These are phyloP conservation scores for Oreortyx pictus DNA, from an alignment of 2,797 vertebrate species.

Conservation along the genomic window DNA sequence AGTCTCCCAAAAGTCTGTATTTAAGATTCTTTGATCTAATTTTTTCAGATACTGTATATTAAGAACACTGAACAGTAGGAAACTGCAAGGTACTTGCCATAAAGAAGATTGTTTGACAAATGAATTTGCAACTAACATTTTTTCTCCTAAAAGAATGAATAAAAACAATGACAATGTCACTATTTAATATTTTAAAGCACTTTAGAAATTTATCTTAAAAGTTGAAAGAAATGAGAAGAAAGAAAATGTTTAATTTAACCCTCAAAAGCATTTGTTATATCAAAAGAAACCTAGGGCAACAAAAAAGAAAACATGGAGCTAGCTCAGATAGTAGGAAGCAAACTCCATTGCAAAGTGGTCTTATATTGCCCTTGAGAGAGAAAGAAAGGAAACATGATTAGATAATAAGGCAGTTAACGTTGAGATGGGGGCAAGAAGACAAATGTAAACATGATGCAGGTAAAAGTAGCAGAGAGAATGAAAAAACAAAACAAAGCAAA, in stretches of 20 bases:
- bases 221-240: background rate
- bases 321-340: background rate
- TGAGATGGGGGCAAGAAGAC: background rate
- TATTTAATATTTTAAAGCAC: background rate
- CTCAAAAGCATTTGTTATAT: background rate
- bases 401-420: background rate
- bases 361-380: background rate
- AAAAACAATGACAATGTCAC: background rate
- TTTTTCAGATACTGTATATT: background rate
- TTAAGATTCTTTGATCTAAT: background rate
- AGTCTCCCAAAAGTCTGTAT: background rate
- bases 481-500: background rate
- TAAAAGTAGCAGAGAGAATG: background rate
- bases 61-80: background rate
- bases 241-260: background rate
- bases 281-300: background rate
- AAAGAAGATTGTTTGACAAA: background rate
- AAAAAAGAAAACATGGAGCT: background rate
- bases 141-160: background rate
- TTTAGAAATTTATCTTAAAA: background rate
- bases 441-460: background rate
- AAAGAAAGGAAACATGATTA: background rate
- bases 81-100: background rate
- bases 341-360: background rate
- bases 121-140: background rate